Conservation (phyloP, 2,797 vertebrate species). For the Urocyon cinereoargenteus region DNA sequence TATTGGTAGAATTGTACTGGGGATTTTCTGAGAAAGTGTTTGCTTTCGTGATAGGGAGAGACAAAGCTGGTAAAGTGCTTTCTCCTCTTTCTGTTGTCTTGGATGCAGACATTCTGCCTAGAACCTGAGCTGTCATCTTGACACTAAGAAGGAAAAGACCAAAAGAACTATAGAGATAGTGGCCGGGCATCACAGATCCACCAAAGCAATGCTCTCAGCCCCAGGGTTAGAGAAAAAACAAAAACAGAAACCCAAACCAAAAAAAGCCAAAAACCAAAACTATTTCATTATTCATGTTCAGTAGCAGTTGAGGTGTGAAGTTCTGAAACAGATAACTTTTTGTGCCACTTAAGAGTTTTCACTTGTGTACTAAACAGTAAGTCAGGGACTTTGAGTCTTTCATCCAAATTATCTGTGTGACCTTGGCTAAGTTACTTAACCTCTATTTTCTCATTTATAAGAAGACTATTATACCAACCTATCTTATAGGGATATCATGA, state of each 20-base stretch:
- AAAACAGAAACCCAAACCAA: not conserved
- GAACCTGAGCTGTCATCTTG: not conserved
- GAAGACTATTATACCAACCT: constrained; percentile 61
- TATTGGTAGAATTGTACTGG: not conserved
- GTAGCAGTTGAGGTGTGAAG: not conserved
- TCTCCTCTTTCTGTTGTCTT: not conserved
- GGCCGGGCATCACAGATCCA: not conserved
- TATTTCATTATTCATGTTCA: not conserved
- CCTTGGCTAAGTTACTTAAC: constrained; percentile 74
- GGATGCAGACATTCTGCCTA: not conserved
- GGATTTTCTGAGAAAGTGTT: not conserved
- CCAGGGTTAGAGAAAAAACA: not conserved
- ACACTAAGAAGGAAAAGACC: not conserved
- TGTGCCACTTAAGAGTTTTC: constrained; percentile 53
- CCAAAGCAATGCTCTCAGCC: not conserved
- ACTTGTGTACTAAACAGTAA: constrained; percentile 30
- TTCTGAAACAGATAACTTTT: constrained; percentile 59
- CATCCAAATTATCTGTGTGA: constrained; percentile 71
- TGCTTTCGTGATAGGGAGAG: not conserved
- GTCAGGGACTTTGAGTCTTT: constrained; percentile 65
- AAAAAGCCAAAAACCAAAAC: not conserved
- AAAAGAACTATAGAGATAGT: not conserved
- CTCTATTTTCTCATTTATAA: constrained; percentile 77
- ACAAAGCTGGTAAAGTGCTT: not conserved
- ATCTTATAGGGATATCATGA: constrained; percentile 59